phyloP scores from a whole-genome alignment of 2,797 vertebrate genomes.

The Darevskia mixta region DNA sequence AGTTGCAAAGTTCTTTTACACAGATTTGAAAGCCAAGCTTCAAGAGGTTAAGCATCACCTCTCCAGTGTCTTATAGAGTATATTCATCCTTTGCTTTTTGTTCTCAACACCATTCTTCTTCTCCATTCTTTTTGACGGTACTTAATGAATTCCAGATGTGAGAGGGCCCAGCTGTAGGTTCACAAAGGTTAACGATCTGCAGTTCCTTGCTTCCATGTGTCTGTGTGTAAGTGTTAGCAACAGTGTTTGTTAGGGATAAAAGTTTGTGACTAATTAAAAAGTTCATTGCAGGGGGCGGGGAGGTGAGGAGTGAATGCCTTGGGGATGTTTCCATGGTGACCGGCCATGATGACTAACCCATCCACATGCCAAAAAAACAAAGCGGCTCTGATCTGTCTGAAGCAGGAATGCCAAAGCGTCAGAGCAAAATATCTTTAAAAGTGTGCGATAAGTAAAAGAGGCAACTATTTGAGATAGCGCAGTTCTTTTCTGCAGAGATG shows the following conservation, averaged over 20 bases:
- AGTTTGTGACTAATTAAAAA: constrained; percentile 31
- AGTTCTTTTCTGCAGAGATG: not conserved
- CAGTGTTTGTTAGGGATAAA: not conserved
- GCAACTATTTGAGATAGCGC: not conserved
- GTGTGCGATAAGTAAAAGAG: constrained; percentile 1
- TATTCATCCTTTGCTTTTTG: not conserved
- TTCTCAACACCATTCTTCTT: not conserved
- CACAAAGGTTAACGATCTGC: constrained; percentile 21
- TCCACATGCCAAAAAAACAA: constrained; percentile 11
- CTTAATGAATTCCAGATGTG: constrained; percentile 30
- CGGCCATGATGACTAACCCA: constrained; percentile 13
- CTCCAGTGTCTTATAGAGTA: not conserved
- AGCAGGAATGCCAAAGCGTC: not conserved
- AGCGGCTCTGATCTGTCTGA: not conserved
- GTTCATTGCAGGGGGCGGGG: not conserved
- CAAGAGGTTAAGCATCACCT: not conserved
- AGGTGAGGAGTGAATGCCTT: not conserved
- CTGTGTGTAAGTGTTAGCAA: not conserved
- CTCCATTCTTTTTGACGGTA: not conserved
- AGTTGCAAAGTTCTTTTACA: not conserved
- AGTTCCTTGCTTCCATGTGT: not conserved
- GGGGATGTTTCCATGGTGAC: constrained; percentile 5
- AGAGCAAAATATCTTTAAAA: not conserved
- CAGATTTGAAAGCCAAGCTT: not conserved
- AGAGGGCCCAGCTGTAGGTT: constrained; percentile 4